Evolutionary conservation across 2,113 vertebrate species (phyloP).

Genomic region (Lasiurus borealis): DNA sequence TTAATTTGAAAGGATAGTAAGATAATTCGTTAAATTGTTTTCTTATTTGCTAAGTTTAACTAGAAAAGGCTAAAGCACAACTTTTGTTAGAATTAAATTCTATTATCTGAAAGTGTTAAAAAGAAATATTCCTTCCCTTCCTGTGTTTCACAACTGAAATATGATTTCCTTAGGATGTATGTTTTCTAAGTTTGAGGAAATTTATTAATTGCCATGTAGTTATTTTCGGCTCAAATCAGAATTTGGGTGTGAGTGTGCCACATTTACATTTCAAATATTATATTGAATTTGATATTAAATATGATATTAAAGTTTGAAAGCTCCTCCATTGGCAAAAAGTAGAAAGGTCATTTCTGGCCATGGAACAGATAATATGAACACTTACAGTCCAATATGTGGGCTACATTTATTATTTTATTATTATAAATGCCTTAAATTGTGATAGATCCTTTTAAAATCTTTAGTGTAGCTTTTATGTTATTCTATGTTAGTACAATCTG

Average conservation of each 20-base stretch:
- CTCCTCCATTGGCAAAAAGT: background rate
- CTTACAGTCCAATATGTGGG: fast-evolving
- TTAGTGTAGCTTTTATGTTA: background rate
- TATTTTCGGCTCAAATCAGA: background rate
- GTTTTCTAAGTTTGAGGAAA: background rate
- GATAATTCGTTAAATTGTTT: constrained; percentile 77
- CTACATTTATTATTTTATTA: background rate
- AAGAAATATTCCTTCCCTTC: background rate
- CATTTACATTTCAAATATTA: background rate
- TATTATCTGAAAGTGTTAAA: background rate
- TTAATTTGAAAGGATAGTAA: constrained; percentile 68
- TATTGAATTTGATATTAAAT: constrained; percentile 1
- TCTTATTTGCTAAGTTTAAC: constrained; percentile 66
- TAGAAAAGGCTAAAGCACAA: constrained; percentile 32
- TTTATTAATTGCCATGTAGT: background rate
- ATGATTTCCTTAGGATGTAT: background rate
- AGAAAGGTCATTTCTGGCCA: background rate
- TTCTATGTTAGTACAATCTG: background rate
- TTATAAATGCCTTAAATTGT: background rate
- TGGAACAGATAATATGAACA: background rate
- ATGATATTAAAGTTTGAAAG: background rate
- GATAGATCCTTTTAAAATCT: background rate
- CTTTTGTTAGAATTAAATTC: constrained; percentile 16
- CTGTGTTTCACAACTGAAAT: background rate
- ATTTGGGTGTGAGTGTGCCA: background rate